Conservation (phyloP, 2,113 vertebrate genomes). For the Anarrhichthys ocellatus region DNA sequence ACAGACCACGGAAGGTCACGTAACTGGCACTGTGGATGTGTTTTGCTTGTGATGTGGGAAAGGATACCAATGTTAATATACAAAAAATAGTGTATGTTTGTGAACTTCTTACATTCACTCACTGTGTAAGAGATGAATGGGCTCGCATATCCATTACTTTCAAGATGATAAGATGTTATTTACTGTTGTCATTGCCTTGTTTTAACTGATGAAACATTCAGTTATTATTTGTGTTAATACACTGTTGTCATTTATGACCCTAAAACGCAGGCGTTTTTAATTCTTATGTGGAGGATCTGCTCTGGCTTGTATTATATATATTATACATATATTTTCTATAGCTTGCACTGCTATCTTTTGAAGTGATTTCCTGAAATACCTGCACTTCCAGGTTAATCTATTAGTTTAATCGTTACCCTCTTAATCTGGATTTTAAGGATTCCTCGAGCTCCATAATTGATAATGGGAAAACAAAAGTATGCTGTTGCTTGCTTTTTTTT, state of each 20-base stretch:
- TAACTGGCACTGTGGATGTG: conserved; percentile 31
- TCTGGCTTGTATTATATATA: not conserved
- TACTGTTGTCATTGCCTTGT: conserved; percentile 17
- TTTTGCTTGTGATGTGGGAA: conserved; percentile 23
- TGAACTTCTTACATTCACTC: conserved; percentile 31
- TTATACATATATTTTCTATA: not conserved
- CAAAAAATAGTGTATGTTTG: conserved; percentile 16
- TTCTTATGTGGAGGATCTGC: not conserved
- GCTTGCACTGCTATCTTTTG: not conserved
- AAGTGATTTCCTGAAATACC: conserved; percentile 25
- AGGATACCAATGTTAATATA: conserved; percentile 49
- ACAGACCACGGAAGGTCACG: conserved; percentile 52
- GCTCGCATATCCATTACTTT: no score
- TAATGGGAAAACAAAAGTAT: not conserved
- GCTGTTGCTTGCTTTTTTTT: conserved; percentile 30
- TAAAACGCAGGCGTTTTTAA: not conserved
- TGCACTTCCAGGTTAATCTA: conserved; percentile 26
- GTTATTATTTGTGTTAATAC: conserved; percentile 5
- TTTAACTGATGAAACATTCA: not conserved
- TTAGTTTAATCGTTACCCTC: conserved; percentile 27
- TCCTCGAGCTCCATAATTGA: conserved; percentile 18
- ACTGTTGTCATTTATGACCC: not conserved
- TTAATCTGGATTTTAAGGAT: conserved; percentile 41
- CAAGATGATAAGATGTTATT: not conserved
- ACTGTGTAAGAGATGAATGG: no score